Evolutionary conservation across 2,113 vertebrate genomes (phyloP).

Genomic region (Mesitornis unicolor): DNA sequence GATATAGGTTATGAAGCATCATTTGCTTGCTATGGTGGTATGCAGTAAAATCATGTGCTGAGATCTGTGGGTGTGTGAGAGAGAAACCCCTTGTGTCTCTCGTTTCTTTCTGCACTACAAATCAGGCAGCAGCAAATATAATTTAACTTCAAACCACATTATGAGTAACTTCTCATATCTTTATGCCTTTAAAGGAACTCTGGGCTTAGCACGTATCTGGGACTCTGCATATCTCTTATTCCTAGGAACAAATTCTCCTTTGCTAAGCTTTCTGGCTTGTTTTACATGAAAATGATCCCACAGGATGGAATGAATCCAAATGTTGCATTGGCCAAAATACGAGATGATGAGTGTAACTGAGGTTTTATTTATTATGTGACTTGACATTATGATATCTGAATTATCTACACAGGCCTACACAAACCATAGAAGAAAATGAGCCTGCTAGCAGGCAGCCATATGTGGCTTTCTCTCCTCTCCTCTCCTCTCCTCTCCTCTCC

Average conservation of each 20-base stretch:
- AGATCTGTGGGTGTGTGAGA: background rate
- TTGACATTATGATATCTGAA: background rate
- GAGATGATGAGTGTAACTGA: background rate
- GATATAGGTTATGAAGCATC: background rate
- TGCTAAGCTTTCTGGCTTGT: background rate
- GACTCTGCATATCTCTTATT: background rate
- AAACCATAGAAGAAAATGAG: background rate
- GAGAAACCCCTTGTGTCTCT: background rate
- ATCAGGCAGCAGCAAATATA: background rate
- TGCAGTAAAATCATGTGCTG: background rate
- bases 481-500: too few species aligned
- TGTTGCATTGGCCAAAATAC: background rate
- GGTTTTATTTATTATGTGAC: constrained; percentile 1
- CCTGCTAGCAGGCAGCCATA: background rate
- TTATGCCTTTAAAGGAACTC: background rate
- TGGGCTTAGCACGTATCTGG: background rate
- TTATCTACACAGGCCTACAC: background rate
- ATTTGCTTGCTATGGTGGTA: background rate
- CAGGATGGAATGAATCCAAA: background rate
- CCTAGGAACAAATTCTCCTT: background rate
- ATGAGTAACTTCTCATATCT: background rate
- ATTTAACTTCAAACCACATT: background rate
- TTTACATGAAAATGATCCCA: background rate
- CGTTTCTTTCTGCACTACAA: background rate
- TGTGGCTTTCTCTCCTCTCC: background rate